These are phyloP conservation scores for Aphelenchoides bicaudatus DNA, from an alignment of 2,888 invertebrate genomes.

Conservation along the genomic window DNA sequence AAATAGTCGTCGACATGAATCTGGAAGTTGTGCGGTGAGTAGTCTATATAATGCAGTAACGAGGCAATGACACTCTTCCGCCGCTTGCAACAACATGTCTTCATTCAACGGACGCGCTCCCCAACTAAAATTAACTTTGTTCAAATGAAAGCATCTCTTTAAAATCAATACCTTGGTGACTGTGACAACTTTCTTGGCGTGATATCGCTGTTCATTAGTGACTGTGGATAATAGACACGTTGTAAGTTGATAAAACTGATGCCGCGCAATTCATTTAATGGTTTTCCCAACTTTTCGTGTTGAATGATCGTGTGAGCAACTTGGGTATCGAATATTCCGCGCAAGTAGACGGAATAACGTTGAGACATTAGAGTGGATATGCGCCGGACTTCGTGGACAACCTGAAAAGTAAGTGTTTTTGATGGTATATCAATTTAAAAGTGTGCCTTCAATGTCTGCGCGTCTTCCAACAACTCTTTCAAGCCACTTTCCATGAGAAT, in stretches of 20 bases:
- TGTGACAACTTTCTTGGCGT: slow-evolving; percentile 73
- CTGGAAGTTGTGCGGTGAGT: slow-evolving; percentile 51
- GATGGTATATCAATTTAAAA: neutral
- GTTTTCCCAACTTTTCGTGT: slow-evolving; percentile 80
- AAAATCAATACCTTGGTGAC: slow-evolving; percentile 42
- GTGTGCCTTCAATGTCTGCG: slow-evolving; percentile 48
- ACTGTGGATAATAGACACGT: slow-evolving; percentile 63
- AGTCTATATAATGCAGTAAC: slow-evolving; percentile 52
- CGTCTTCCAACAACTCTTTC: slow-evolving; percentile 50
- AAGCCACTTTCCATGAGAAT: slow-evolving; percentile 56
- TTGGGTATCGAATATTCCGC: slow-evolving; percentile 59
- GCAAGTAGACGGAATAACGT: slow-evolving; percentile 53
- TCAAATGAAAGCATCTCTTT: neutral
- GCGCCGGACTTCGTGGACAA: slow-evolving; percentile 54
- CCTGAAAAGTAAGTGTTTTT: slow-evolving; percentile 24
- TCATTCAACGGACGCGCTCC: slow-evolving; percentile 53
- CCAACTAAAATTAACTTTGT: slow-evolving; percentile 44
- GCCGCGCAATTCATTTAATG: slow-evolving; percentile 89
- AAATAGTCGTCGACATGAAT: slow-evolving; percentile 48
- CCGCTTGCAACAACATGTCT: slow-evolving; percentile 49
- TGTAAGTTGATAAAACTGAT: slow-evolving; percentile 80
- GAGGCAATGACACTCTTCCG: slow-evolving; percentile 56
- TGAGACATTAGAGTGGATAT: slow-evolving; percentile 49
- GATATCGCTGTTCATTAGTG: slow-evolving; percentile 81
- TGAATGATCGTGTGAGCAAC: slow-evolving; percentile 86